These are phyloP conservation scores for Eidolon dupreanum DNA, from an alignment of 2,797 vertebrate species.

Conservation along the genomic window DNA sequence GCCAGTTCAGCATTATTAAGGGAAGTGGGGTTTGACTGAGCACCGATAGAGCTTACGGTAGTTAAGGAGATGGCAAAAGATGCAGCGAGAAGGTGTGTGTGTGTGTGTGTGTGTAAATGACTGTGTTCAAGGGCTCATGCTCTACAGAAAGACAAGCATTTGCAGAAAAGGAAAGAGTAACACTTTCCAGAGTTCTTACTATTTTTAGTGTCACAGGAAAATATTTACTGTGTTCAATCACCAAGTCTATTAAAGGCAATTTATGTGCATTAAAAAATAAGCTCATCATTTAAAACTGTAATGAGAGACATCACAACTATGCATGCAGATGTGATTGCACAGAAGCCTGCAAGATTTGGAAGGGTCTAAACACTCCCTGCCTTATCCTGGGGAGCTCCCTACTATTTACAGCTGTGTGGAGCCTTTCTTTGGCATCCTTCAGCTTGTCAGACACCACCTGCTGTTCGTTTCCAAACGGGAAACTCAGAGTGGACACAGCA, in stretches of 20 bases:
- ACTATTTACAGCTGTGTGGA: slow-evolving; percentile 11
- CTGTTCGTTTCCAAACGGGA: slow-evolving; percentile 3
- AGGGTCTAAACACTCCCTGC: slow-evolving; percentile 7
- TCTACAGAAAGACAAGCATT: not conserved
- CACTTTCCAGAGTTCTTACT: slow-evolving; percentile 22
- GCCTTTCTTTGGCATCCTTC: not conserved
- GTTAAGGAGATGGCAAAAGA: not conserved
- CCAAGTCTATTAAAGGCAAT: slow-evolving; percentile 64
- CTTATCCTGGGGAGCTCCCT: not conserved
- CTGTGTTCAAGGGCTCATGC: not conserved
- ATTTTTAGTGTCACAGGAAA: slow-evolving; percentile 69
- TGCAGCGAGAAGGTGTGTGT: not conserved
- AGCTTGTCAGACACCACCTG: not conserved
- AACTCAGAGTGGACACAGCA: not conserved
- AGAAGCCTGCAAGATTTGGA: slow-evolving; percentile 51
- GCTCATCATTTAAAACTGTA: slow-evolving; percentile 63
- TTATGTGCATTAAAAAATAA: slow-evolving; percentile 73
- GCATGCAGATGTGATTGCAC: slow-evolving; percentile 61
- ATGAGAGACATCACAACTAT: slow-evolving; percentile 52
- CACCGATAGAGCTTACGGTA: not conserved
- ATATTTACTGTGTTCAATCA: slow-evolving; percentile 79
- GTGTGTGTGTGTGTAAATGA: not conserved
- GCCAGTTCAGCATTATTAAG: not conserved
- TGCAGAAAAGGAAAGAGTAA: slow-evolving; percentile 8
- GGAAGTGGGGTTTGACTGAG: not conserved